Evolutionary conservation across 2,113 vertebrate species (phyloP), one percentile per base, ranked within the genome.

Genomic region (Gallinago paraguaiae): DNA sequence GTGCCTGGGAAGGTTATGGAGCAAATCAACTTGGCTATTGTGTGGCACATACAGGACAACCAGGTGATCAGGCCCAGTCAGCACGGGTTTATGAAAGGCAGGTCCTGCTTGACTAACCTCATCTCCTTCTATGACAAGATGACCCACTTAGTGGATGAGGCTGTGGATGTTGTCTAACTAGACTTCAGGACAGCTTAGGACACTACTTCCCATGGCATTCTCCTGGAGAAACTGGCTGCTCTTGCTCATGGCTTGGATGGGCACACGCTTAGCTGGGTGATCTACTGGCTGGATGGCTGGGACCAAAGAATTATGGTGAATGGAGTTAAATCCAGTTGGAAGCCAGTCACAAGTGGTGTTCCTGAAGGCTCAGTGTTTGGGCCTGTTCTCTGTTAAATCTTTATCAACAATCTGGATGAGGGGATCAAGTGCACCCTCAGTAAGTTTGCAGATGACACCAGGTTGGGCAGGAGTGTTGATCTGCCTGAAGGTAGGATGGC

Each of bases 11-110:
- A 83, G 22, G 22, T 41, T 63, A 46, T 28, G 41, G 35, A 71
- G 39, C 24, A 79, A 28, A 41, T 79, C 41, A 27, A 13, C 9
- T 2, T 27, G 10, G 25, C 57, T 68, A 18, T 70, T 45, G 61
- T 17, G 2, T 0, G 0, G 39, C 61, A 86, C 1, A 5, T 18
- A 23, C 7, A 75, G 22, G 18, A 51, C 50, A 92, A 60, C 22
- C 19, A 65, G 76, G 25, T 56, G 56, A 92, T 61, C 67, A 51
- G 88, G 70, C 37, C 18, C 31, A 31, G 37, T 23, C 75, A 88
- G 19, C 53, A 59, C 0, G 2, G 17, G 19, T 78, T 88, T 53
- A 39, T 48, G 75, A 85, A 65, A 65, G 39, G 39, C 39, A 41
- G 19, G 18, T 43, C 63, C 39, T 65, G 18, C 63, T 22, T 65